Conservation (phyloP, 2,797 vertebrate genomes). For the Schizopygopsis malacanthus region DNA sequence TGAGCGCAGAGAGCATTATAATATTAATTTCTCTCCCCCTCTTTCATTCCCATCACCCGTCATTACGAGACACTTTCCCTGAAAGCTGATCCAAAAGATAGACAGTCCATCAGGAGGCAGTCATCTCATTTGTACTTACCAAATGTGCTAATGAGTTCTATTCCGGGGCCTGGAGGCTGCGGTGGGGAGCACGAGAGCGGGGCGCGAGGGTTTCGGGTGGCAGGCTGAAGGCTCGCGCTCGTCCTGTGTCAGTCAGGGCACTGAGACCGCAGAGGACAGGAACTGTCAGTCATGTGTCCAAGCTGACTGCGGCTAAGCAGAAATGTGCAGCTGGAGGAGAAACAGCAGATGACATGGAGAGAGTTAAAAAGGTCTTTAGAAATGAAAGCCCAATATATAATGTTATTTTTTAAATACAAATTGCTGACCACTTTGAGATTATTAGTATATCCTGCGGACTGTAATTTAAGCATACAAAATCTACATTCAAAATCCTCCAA, state of each 20-base stretch:
- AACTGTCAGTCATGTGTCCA: slow-evolving; percentile 75
- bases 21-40: slow-evolving; percentile 84
- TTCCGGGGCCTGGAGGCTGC: slow-evolving; percentile 75
- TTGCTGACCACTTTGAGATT: background rate
- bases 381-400: background rate
- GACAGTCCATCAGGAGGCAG: slow-evolving; percentile 85
- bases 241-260: slow-evolving; percentile 72
- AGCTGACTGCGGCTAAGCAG: slow-evolving; percentile 62
- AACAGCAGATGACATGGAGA: slow-evolving; percentile 64
- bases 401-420: background rate
- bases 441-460: background rate
- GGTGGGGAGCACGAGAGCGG: slow-evolving; percentile 75
- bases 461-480: background rate
- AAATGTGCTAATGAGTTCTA: slow-evolving; percentile 89
- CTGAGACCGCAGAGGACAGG: slow-evolving; percentile 74
- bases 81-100: slow-evolving; percentile 88
- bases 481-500: background rate
- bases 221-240: slow-evolving; percentile 71
- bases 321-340: slow-evolving; percentile 67
- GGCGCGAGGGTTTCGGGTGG: slow-evolving; percentile 72
- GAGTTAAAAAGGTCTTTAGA: slow-evolving; percentile 50
- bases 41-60: slow-evolving; percentile 64
- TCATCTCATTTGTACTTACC: slow-evolving; percentile 86
- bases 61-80: slow-evolving; percentile 83
- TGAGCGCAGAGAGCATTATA: slow-evolving; percentile 73